Conservation (phyloP, 2,797 vertebrate species). For the Nannoperca obscura region DNA sequence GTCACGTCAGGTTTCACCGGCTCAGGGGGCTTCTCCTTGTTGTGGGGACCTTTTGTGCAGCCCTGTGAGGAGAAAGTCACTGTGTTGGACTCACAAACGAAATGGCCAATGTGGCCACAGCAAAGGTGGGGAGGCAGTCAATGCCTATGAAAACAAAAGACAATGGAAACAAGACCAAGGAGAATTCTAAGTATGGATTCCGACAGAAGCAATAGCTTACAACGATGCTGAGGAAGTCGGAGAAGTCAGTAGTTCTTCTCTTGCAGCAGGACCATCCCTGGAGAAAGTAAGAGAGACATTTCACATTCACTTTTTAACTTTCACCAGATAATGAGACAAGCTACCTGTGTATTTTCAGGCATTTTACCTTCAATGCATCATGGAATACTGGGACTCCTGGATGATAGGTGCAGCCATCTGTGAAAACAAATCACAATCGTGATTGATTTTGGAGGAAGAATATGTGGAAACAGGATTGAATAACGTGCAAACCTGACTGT, state of each 20-base stretch:
- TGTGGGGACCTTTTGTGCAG: slow-evolving; percentile 95
- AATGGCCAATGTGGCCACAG: neutral
- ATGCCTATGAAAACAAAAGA: slow-evolving; percentile 42
- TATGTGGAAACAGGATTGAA: neutral
- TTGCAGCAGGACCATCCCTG: slow-evolving; percentile 99
- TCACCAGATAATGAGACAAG: slow-evolving; percentile 21
- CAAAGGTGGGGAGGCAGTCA: slow-evolving; percentile 16
- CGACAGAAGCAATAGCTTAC: slow-evolving; percentile 83
- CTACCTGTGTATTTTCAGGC: slow-evolving; percentile 4
- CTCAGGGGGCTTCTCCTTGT: slow-evolving; percentile 95
- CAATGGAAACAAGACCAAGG: slow-evolving; percentile 22
- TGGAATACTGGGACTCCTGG: slow-evolving; percentile 98
- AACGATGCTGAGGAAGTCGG: slow-evolving; percentile 97
- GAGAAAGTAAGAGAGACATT: slow-evolving; percentile 33
- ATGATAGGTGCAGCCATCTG: slow-evolving; percentile 93
- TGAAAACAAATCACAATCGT: slow-evolving; percentile 38
- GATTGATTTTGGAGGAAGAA: slow-evolving; percentile 24
- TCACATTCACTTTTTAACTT: slow-evolving; percentile 16
- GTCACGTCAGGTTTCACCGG: slow-evolving; percentile 95
- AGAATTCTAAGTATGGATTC: slow-evolving; percentile 33
- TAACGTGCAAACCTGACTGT: neutral
- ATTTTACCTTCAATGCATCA: slow-evolving; percentile 94
- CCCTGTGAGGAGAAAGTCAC: slow-evolving; percentile 84
- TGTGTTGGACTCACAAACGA: slow-evolving; percentile 30
- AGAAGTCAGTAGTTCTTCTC: slow-evolving; percentile 97